These are phyloP conservation scores for Tricholauxania praeusta DNA, from an alignment of 2,888 invertebrate species.

Conservation along the genomic window DNA sequence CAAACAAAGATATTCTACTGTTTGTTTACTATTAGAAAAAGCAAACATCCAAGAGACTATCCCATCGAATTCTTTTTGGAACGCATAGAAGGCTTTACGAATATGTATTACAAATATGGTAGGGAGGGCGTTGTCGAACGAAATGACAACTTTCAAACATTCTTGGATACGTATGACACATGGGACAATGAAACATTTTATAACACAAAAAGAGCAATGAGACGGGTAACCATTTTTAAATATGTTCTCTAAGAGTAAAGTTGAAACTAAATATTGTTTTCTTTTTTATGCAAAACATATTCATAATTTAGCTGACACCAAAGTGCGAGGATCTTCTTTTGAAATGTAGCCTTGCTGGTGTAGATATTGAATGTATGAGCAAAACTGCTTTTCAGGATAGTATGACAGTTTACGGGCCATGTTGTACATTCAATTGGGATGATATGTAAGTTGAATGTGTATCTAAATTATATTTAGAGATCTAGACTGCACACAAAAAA, in stretches of 20 bases:
- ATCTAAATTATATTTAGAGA: neutral
- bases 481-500: neutral
- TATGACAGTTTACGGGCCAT: conserved; percentile 68
- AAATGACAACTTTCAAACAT: conserved; percentile 56
- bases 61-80: conserved; percentile 53
- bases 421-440: conserved; percentile 68
- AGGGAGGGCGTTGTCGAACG: conserved; percentile 44
- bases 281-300: neutral
- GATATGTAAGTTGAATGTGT: conserved; percentile 49
- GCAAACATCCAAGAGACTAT: conserved; percentile 55
- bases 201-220: conserved; percentile 56
- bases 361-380: conserved; percentile 56
- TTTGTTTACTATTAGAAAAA: conserved; percentile 49
- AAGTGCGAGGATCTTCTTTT: conserved; percentile 64
- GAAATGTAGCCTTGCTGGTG: conserved; percentile 61
- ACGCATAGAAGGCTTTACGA: conserved; percentile 52
- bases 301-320: conserved; percentile 64
- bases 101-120: conserved; percentile 52
- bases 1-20: conserved; percentile 3
- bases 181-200: conserved; percentile 60
- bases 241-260: no score
- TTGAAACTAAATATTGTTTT: neutral
- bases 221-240: no score
- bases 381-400: conserved; percentile 61
- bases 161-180: conserved; percentile 59